Evolutionary conservation across 2,888 invertebrate genomes (phyloP).

Genomic region (Drosophila differens): DNA sequence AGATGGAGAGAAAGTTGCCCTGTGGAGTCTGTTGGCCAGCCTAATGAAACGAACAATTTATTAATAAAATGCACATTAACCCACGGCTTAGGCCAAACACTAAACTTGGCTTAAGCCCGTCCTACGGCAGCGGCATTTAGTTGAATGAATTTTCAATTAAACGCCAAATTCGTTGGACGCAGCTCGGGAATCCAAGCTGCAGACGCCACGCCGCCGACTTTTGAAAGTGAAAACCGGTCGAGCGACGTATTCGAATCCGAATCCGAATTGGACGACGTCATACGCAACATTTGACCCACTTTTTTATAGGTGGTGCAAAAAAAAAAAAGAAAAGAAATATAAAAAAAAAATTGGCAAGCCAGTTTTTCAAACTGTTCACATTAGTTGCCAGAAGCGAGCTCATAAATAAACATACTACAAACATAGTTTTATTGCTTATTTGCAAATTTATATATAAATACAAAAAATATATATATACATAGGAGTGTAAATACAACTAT

Average conservation of each 20-base stretch:
- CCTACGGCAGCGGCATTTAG: constrained; percentile 55
- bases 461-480: neutral
- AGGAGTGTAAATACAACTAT: neutral
- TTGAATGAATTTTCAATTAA: constrained; percentile 79
- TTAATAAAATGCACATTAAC: constrained; percentile 78
- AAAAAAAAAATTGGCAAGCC: constrained; percentile 64
- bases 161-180: constrained; percentile 60
- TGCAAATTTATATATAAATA: constrained; percentile 9
- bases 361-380: constrained; percentile 46
- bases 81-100: constrained; percentile 61
- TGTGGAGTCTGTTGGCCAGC: constrained; percentile 30
- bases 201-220: constrained; percentile 59
- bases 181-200: constrained; percentile 43
- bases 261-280: constrained; percentile 51
- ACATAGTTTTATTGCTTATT: neutral
- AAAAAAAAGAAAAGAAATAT: constrained; percentile 26
- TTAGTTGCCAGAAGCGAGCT: constrained; percentile 33
- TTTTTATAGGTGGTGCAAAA: constrained; percentile 52
- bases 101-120: constrained; percentile 14
- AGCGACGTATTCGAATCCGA: constrained; percentile 36
- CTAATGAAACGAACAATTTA: constrained; percentile 78
- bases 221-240: constrained; percentile 72
- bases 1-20: constrained; percentile 70
- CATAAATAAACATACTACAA: constrained; percentile 19
- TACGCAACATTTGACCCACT: constrained; percentile 75